Evolutionary conservation across 2,888 invertebrate genomes (phyloP).

Genomic region (Oegoconia quadripuncta): DNA sequence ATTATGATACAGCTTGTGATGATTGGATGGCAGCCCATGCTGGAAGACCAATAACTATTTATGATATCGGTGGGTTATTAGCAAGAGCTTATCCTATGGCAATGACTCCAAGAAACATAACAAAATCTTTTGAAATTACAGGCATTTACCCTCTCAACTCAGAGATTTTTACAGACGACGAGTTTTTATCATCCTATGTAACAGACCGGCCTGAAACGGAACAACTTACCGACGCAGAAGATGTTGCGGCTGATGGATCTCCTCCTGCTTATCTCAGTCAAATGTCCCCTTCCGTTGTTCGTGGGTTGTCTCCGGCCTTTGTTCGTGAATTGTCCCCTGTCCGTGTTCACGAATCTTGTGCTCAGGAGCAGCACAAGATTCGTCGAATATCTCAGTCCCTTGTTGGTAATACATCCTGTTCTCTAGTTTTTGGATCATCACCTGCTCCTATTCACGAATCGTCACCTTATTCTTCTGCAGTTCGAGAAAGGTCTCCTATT

Average conservation of each 20-base stretch:
- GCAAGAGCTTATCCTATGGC: conserved; percentile 26
- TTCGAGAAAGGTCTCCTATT: not conserved
- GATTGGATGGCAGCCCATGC: conserved; percentile 39
- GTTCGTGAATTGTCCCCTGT: too few relatives aligned
- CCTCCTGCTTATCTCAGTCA: too few relatives aligned
- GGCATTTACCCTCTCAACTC: conserved; percentile 38
- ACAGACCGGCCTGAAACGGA: conserved; percentile 17
- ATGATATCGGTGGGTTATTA: conserved; percentile 32
- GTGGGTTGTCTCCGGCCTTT: too few relatives aligned
- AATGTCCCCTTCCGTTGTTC: too few relatives aligned
- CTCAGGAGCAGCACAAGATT: too few relatives aligned
- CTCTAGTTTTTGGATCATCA: too few relatives aligned
- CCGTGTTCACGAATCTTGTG: not conserved
- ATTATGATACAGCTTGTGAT: conserved; percentile 21
- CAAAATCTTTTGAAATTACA: conserved; percentile 27
- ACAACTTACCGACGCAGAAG: not conserved
- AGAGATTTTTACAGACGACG: conserved; percentile 32
- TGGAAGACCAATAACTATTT: conserved; percentile 37
- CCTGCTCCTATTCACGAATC: too few relatives aligned
- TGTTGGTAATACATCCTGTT: not conserved
- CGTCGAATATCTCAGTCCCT: too few relatives aligned
- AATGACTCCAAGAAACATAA: conserved; percentile 29
- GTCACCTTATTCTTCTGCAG: too few relatives aligned
- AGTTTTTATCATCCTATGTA: conserved; percentile 26
- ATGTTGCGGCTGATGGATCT: too few relatives aligned